These are phyloP conservation scores for Idaea straminata DNA, from an alignment of 2,888 invertebrate species.

Conservation along the genomic window DNA sequence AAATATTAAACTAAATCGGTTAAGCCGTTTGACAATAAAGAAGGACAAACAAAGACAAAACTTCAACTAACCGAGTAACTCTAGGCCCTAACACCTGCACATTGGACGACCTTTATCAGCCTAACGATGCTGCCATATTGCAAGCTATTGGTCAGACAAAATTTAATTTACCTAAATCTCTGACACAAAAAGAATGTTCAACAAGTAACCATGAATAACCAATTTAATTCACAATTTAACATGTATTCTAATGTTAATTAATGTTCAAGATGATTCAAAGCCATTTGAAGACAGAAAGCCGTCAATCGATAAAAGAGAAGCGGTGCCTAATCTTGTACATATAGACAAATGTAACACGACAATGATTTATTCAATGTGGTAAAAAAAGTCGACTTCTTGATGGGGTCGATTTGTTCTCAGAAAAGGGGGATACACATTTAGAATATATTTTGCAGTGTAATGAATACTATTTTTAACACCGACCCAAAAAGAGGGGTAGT, in stretches of 20 bases:
- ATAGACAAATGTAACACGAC: not conserved
- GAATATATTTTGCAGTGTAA: not conserved
- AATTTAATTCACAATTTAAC: not conserved
- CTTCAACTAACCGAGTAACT: too few species aligned
- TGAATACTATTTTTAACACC: not conserved
- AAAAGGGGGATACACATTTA: not conserved
- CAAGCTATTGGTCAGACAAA: too few species aligned
- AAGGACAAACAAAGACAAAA: too few species aligned
- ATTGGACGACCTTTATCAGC: too few species aligned
- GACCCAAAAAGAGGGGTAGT: too few species aligned
- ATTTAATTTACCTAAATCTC: too few species aligned
- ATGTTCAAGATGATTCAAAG: not conserved
- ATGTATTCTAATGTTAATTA: not conserved
- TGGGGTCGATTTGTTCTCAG: not conserved
- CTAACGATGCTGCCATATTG: too few species aligned
- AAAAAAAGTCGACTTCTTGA: not conserved
- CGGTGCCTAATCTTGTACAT: not conserved
- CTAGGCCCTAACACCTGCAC: too few species aligned
- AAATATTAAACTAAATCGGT: too few species aligned
- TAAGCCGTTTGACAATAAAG: too few species aligned
- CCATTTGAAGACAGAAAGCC: not conserved
- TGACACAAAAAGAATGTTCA: too few species aligned
- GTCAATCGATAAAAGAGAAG: not conserved
- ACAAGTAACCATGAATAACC: not conserved
- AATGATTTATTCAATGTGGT: not conserved